Percentiles rank a stretch among this genome's conserved stretches.
These are phyloP conservation scores for Stenoptilia bipunctidactyla DNA, from an alignment of 2,888 invertebrate genomes.

Conservation along the genomic window DNA sequence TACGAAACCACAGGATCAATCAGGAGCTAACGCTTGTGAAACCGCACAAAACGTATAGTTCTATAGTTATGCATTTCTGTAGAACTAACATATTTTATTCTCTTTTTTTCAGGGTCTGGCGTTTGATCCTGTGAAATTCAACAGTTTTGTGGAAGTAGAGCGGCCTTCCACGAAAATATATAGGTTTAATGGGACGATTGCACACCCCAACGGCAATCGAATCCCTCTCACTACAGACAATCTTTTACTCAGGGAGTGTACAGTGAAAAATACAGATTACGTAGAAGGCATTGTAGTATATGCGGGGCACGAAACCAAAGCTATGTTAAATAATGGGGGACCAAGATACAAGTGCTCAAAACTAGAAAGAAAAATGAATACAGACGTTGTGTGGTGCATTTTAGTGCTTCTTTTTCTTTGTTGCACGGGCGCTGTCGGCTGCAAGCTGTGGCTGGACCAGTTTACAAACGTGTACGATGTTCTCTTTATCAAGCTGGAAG, in stretches of 20 bases:
- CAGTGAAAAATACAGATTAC: slow-evolving; percentile 95
- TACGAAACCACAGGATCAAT: too few species aligned
- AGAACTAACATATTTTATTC: slow-evolving; percentile 1
- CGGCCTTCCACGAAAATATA: slow-evolving; percentile 96
- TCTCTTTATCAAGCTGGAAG: slow-evolving; percentile 76
- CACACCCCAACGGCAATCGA: slow-evolving; percentile 82
- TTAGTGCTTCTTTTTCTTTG: slow-evolving; percentile 90
- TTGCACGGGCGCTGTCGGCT: slow-evolving; percentile 91
- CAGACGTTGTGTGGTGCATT: slow-evolving; percentile 97
- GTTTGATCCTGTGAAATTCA: slow-evolving; percentile 85
- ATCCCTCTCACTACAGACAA: slow-evolving; percentile 91
- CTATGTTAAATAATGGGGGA: slow-evolving; percentile 97
- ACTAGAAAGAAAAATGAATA: slow-evolving; percentile 94
- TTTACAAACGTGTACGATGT: slow-evolving; percentile 59
- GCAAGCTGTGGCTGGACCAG: slow-evolving; percentile 85
- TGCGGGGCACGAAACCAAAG: slow-evolving; percentile 97
- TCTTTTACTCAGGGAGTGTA: slow-evolving; percentile 92
- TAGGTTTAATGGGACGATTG: slow-evolving; percentile 90
- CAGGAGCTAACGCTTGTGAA: too few species aligned
- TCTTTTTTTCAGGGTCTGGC: slow-evolving; percentile 71
- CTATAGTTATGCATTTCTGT: too few species aligned
- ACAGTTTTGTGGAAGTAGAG: slow-evolving; percentile 90
- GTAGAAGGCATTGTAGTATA: slow-evolving; percentile 97
- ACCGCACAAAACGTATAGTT: too few species aligned
- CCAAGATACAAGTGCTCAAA: slow-evolving; percentile 94